These are phyloP conservation scores for Gouania willdenowi DNA, from an alignment of 2,797 vertebrate genomes.

Conservation along the genomic window DNA sequence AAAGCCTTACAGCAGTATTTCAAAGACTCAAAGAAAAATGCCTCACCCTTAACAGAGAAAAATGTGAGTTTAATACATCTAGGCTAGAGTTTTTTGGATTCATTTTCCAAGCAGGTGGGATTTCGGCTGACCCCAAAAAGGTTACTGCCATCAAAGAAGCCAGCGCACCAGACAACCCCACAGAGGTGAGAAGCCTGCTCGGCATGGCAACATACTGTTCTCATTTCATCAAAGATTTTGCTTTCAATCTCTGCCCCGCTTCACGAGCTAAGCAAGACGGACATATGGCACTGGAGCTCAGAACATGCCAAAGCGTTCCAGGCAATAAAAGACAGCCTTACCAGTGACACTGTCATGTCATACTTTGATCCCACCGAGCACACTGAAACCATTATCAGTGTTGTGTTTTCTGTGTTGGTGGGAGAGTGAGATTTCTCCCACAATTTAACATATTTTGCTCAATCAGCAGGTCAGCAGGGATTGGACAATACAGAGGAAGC, in stretches of 20 bases:
- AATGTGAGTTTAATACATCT: conserved; percentile 14
- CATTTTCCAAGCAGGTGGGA: conserved; percentile 1
- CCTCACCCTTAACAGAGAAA: conserved; percentile 1
- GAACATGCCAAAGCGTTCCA: conserved; percentile 1
- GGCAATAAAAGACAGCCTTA: neutral
- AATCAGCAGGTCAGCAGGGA: too few relatives aligned
- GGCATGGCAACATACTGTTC: conserved; percentile 27
- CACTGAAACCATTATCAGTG: conserved; percentile 22
- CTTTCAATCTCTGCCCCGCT: conserved; percentile 17
- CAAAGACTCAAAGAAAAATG: conserved; percentile 8
- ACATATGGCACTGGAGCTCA: conserved; percentile 2
- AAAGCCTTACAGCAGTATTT: conserved; percentile 6
- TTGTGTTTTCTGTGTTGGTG: too few relatives aligned
- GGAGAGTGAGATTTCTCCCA: too few relatives aligned
- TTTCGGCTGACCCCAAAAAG: neutral
- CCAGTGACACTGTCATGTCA: conserved; percentile 10
- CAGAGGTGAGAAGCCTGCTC: conserved; percentile 7
- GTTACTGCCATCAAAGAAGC: neutral
- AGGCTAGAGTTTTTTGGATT: conserved; percentile 7
- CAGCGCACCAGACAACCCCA: neutral
- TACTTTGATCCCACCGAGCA: conserved; percentile 16
- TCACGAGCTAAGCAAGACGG: conserved; percentile 7
- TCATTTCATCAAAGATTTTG: conserved; percentile 20
- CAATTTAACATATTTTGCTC: too few relatives aligned
- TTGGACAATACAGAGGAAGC: too few relatives aligned